Percentiles rank a stretch among this genome's conserved stretches.
Evolutionary conservation across 2,797 vertebrate species (phyloP).

Genomic region (Heteromormyrus szaboi): DNA sequence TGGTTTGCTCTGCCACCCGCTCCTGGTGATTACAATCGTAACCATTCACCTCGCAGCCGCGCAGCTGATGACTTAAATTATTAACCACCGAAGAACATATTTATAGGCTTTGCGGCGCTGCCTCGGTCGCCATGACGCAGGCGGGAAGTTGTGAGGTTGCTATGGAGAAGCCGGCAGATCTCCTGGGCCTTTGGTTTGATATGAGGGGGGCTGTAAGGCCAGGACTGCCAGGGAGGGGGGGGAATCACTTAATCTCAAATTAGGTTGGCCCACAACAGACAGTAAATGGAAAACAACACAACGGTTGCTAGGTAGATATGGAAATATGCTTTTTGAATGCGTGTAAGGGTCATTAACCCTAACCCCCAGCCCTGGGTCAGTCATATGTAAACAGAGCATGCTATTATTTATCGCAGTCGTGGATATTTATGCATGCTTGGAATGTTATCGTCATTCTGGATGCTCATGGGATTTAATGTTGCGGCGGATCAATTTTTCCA

Average conservation of each 20-base stretch:
- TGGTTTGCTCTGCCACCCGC: neutral
- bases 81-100: neutral
- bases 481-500: constrained; percentile 31
- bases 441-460: neutral
- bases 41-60: neutral
- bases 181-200: neutral
- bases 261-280: neutral
- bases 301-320: neutral
- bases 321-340: neutral
- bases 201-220: neutral
- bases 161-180: constrained; percentile 11
- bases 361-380: neutral
- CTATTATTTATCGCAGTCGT: neutral
- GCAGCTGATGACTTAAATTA: neutral
- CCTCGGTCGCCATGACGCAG: neutral
- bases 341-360: neutral
- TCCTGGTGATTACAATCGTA: neutral
- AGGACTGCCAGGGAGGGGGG: neutral
- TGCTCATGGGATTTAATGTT: neutral
- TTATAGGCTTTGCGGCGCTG: neutral
- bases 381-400: no score
- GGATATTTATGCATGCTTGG: neutral
- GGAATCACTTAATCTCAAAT: neutral
- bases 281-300: neutral
- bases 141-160: constrained; percentile 4